phyloP scores from a whole-genome alignment of 2,888 invertebrate species.

The Leucophora obtusa region DNA sequence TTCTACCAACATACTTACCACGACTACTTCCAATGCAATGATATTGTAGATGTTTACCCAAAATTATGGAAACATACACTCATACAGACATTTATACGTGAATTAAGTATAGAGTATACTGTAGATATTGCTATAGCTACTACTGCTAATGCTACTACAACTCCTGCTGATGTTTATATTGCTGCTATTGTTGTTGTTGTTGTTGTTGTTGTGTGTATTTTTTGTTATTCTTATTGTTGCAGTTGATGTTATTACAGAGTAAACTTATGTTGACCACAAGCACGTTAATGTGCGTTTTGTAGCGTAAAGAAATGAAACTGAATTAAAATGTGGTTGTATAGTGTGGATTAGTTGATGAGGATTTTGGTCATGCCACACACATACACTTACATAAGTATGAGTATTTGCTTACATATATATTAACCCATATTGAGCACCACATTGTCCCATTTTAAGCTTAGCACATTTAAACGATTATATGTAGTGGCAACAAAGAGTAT shows the following conservation, averaged over 20 bases:
- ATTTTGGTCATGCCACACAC: slow-evolving; percentile 50
- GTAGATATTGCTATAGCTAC: slow-evolving; percentile 23
- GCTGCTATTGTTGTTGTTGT: slow-evolving; percentile 44
- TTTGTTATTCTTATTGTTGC: slow-evolving; percentile 13
- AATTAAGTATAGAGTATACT: not conserved
- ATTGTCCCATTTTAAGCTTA: no score
- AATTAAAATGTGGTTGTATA: slow-evolving; percentile 63
- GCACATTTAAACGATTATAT: no score
- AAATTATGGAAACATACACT: slow-evolving; percentile 32
- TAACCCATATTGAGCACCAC: no score
- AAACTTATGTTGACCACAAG: slow-evolving; percentile 65
- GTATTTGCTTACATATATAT: not conserved
- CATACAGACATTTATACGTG: not conserved
- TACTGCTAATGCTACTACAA: not conserved
- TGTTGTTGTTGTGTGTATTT: no score
- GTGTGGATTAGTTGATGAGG: slow-evolving; percentile 63
- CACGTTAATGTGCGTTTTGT: slow-evolving; percentile 66
- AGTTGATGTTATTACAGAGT: slow-evolving; percentile 39
- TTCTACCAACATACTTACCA: not conserved
- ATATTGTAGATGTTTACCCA: slow-evolving; percentile 35
- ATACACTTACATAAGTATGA: not conserved
- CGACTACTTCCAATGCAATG: slow-evolving; percentile 12
- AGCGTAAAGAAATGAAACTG: slow-evolving; percentile 64
- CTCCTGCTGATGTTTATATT: slow-evolving; percentile 1
- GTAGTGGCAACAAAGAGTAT: no score